Conservation (phyloP, 2,797 vertebrate species). For the Syngnathus acus region DNA sequence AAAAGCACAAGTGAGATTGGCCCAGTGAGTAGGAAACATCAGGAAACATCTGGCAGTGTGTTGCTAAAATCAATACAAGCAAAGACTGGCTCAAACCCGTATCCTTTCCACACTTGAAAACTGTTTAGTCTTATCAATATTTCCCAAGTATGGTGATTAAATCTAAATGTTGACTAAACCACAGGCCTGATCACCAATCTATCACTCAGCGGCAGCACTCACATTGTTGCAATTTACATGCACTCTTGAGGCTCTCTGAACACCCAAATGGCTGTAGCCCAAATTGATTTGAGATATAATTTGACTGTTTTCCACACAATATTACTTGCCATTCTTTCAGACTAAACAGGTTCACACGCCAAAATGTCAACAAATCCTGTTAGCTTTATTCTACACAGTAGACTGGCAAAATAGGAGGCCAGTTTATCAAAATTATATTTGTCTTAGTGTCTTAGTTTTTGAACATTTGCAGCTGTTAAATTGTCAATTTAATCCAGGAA, state of each 20-base stretch:
- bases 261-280: neutral
- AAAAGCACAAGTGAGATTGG: constrained; percentile 27
- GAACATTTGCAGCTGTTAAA: neutral
- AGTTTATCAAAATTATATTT: neutral
- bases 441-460: neutral
- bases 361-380: neutral
- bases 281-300: neutral
- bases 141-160: constrained; percentile 51
- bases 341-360: neutral
- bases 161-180: constrained; percentile 34
- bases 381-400: neutral
- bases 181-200: constrained; percentile 35
- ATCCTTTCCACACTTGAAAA: constrained; percentile 19
- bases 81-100: constrained; percentile 43
- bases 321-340: neutral
- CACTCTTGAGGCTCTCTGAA: neutral
- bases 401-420: neutral
- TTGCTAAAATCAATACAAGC: constrained; percentile 46
- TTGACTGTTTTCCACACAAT: neutral
- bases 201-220: constrained; percentile 28
- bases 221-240: neutral
- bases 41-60: constrained; percentile 47
- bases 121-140: constrained; percentile 47
- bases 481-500: neutral
- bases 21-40: constrained; percentile 34